These are phyloP conservation scores for Coccyzus lansbergi DNA, from an alignment of 2,797 vertebrate species.

Conservation along the genomic window DNA sequence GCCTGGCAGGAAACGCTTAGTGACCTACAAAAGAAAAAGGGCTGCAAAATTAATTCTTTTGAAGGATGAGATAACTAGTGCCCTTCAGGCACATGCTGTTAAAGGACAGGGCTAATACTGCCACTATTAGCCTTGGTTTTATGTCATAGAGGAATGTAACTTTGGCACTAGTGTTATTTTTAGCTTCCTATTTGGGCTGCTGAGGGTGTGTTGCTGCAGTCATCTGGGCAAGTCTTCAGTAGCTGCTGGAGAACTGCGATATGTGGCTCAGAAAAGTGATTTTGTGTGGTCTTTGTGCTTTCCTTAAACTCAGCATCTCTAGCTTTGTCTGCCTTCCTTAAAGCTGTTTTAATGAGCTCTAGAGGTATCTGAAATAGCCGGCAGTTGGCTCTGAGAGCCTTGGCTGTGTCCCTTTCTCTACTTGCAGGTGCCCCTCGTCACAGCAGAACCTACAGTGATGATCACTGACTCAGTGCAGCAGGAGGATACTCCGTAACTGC, in stretches of 20 bases:
- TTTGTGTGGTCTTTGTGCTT: neutral
- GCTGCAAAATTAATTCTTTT: neutral
- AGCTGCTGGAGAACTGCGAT: neutral
- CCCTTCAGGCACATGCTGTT: neutral
- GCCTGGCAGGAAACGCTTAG: neutral
- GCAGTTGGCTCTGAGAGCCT: too few relatives aligned
- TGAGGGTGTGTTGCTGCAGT: rapidly evolving
- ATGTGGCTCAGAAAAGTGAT: neutral
- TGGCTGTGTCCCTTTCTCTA: too few relatives aligned
- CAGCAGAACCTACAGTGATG: neutral
- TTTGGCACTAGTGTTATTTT: neutral
- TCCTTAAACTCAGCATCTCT: too few relatives aligned
- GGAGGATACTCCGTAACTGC: neutral
- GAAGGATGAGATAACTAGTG: neutral
- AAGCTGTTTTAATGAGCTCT: too few relatives aligned
- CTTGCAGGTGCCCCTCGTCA: too few relatives aligned
- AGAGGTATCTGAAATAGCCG: too few relatives aligned
- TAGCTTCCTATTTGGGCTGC: neutral
- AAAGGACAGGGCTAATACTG: neutral
- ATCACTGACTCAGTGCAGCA: rapidly evolving
- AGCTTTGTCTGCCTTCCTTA: too few relatives aligned
- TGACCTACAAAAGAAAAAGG: neutral
- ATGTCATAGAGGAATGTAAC: neutral
- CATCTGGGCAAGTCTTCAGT: neutral
- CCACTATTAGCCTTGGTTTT: neutral